A percentile compares a stretch with the other conserved stretches of the same genome.
Conservation (phyloP, 2,888 invertebrate species). For the Apodemia duryi region DNA sequence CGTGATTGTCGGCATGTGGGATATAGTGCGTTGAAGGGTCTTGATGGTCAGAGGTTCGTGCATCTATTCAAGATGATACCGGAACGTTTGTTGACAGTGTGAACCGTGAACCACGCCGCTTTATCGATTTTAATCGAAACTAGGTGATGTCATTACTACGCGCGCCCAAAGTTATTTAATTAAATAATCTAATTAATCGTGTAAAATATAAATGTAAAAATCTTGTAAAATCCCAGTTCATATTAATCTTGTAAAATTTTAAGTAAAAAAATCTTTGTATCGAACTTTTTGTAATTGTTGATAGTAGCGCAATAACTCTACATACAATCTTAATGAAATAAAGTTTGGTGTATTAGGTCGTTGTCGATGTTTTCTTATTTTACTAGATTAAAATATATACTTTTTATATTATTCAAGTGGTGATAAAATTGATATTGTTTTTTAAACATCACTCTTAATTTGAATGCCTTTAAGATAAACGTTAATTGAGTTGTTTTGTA, state of each 20-base stretch:
- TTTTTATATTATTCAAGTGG: neutral
- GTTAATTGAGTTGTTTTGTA: neutral
- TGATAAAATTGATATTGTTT: neutral
- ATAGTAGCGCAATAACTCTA: no score
- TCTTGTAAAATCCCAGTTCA: neutral
- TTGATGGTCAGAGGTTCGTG: constrained; percentile 26
- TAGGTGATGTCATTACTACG: constrained; percentile 6
- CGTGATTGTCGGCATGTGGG: constrained; percentile 16
- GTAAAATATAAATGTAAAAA: neutral
- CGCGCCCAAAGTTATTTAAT: neutral
- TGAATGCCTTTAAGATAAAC: neutral
- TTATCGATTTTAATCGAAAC: constrained; percentile 28
- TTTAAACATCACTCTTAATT: neutral
- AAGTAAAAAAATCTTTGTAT: no score
- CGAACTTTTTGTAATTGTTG: no score
- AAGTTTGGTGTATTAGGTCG: neutral
- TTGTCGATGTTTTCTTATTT: no score
- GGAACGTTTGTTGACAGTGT: constrained; percentile 26
- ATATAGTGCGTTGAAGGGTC: constrained; percentile 25
- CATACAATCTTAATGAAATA: no score
- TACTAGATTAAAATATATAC: no score
- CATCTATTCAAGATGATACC: constrained; percentile 23
- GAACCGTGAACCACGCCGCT: constrained; percentile 33
- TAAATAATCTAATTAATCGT: neutral
- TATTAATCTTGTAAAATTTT: neutral